Conservation (phyloP, 2,113 vertebrate genomes). For the Neopipo cinnamomea region DNA sequence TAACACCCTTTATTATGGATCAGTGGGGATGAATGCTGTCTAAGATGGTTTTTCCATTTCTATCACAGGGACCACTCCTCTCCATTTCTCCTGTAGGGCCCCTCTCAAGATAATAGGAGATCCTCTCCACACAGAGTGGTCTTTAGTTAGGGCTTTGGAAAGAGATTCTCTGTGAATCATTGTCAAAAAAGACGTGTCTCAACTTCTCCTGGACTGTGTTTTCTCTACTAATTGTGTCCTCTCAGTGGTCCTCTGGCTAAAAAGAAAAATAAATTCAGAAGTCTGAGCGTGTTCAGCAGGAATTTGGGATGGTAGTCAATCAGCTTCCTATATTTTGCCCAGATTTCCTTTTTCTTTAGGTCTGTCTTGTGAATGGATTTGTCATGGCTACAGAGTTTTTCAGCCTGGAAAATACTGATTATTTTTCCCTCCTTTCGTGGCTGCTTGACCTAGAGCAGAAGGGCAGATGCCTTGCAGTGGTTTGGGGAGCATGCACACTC, state of each 20-base stretch:
- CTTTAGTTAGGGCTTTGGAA: not conserved
- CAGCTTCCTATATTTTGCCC: not conserved
- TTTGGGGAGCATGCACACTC: accelerated
- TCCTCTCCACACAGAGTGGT: not conserved
- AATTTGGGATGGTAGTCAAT: not conserved
- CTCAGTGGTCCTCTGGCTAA: not conserved
- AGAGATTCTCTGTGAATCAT: not conserved
- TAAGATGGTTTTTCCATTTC: not conserved
- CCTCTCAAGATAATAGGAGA: not conserved
- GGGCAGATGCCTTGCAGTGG: not conserved
- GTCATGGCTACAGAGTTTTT: not conserved
- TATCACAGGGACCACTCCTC: not conserved
- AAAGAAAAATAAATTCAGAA: not conserved
- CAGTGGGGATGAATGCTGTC: not conserved
- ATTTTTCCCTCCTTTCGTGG: accelerated
- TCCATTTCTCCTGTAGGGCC: not conserved
- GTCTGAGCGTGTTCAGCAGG: not conserved
- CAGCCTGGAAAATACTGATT: not conserved
- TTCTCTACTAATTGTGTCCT: not conserved
- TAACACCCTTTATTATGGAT: accelerated
- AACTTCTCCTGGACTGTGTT: not conserved
- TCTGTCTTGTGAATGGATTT: not conserved
- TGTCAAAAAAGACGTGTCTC: no score
- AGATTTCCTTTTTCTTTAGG: not conserved
- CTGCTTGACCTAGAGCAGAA: not conserved